Evolutionary conservation across 92 coral and sea anemone species (phyloP).

Genomic region (Bergia sp.): DNA sequence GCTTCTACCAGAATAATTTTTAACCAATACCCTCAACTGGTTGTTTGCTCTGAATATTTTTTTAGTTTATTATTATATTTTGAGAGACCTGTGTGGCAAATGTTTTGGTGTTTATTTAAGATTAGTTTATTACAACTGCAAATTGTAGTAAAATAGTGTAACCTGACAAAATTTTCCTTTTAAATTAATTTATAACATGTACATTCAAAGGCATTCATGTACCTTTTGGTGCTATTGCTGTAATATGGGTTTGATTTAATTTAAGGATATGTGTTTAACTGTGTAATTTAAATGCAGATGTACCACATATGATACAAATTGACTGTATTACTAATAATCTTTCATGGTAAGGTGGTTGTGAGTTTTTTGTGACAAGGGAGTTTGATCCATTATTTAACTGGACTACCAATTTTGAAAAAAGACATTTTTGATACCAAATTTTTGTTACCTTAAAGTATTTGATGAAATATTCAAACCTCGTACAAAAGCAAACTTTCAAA

Average conservation of each 20-base stretch:
- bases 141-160: not conserved
- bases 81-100: not conserved
- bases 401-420: no score
- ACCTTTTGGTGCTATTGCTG: not conserved
- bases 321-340: not conserved
- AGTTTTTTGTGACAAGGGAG: not conserved
- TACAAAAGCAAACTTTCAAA: no score
- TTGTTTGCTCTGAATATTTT: not conserved
- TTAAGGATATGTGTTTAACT: not conserved
- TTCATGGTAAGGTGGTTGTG: no score
- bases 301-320: no score
- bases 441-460: no score
- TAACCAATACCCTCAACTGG: not conserved
- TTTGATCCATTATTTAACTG: no score
- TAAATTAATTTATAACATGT: no score
- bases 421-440: no score
- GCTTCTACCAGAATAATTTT: not conserved
- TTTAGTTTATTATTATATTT: not conserved
- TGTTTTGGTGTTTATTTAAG: no score
- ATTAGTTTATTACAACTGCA: not conserved
- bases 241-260: no score
- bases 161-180: not conserved
- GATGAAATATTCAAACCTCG: no score
- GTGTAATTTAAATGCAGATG: not conserved
- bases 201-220: not conserved